phyloP scores from a whole-genome alignment of 2,888 invertebrate species.

The Myopa testacea region DNA sequence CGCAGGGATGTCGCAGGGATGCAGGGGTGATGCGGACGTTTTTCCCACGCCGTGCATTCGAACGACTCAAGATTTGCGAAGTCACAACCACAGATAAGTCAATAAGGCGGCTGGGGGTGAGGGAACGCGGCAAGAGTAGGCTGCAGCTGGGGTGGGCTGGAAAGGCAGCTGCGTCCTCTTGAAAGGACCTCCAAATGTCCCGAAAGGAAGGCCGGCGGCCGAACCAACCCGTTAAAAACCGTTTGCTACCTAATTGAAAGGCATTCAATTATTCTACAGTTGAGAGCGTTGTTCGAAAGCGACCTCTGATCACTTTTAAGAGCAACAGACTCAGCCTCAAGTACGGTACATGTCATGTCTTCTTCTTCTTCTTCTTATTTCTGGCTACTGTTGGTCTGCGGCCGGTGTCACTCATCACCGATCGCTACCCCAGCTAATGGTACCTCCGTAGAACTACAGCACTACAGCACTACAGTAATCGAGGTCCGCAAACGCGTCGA shows the following conservation, averaged over 20 bases:
- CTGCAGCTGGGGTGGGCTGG: background rate
- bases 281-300: background rate
- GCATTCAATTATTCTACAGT: background rate
- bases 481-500: background rate
- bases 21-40: background rate
- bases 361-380: no score
- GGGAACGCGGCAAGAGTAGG: background rate
- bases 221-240: background rate
- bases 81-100: background rate
- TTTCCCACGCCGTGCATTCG: slow-evolving; percentile 18
- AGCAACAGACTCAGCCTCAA: no score
- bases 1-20: no score
- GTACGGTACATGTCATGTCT: no score
- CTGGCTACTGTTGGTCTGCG: no score
- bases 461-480: no score
- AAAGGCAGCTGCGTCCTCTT: background rate
- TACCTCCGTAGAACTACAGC: no score
- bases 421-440: no score
- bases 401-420: no score
- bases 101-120: slow-evolving; percentile 16
- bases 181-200: background rate
- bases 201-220: background rate
- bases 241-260: background rate
- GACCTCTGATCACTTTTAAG: no score
- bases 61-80: background rate